Base-by-base conservation (phyloP, 2,888 invertebrate genomes). In the Stenchaetothrips biformis region DNA sequence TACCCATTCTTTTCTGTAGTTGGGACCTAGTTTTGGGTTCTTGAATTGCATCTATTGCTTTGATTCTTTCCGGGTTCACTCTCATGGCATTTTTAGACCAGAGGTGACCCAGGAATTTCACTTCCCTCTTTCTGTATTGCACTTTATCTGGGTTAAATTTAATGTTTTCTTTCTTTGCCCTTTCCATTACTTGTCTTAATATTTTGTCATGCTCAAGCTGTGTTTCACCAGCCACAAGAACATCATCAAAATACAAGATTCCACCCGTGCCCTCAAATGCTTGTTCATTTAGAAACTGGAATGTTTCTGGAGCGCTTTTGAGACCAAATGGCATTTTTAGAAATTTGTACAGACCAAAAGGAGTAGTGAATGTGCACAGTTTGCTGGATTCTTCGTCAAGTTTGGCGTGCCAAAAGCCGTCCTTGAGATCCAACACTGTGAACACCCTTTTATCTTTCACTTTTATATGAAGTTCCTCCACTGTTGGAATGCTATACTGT, bases 121-220 rank as follows among this genome's bases (percentile, higher is more conserved):
- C 79, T 81, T 82, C 80, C 81, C 82, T 7, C 81, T 79, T 67
- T 37, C 82, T 79, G 49, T 83, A 77, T 27, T 81, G 18, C 81
- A 83, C 84, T 83, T 85, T 85, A 13, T 82, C 80, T 67, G 83
- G 81, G 79, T 86, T 85, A 11, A 86, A 81, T 13, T 83, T 80
- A 1, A 85, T 83, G 81, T 84, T 83, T 59, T 82, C 77, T 74
- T 83, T 81, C 48, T 80, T 79, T 48, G 85, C 83, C 37, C 83
- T 81, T 48, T 83, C 80, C 27, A 84, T 48, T 9, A 86, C 83
- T 27, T 78, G 59, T 53, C 83, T 80, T n/a, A 86, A 80, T n/a
- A 82, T 81, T 21, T 67, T 59, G 79, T 85, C 83, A 82, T 85
- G 85, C 67, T 85, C 84, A 67, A 81, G 80, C 81, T 84, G 83